These are phyloP conservation scores for Amphibalanus amphitrite DNA, from an alignment of 1,140 invertebrate genomes.

Conservation along the genomic window DNA sequence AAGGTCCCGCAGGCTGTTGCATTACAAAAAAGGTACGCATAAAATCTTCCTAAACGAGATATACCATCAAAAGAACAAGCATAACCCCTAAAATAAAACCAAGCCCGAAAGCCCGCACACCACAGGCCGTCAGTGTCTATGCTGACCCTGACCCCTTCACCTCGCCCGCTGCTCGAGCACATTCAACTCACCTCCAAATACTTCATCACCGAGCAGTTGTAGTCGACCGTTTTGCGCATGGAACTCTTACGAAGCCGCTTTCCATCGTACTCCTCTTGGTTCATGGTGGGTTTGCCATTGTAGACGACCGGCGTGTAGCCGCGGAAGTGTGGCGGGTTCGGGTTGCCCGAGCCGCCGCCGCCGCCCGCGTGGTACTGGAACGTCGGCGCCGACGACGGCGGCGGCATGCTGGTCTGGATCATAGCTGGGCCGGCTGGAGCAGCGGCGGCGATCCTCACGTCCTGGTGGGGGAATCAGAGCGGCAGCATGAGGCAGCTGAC, in stretches of 20 bases:
- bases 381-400: no score
- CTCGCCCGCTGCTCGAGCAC: constrained; percentile 22
- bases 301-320: not conserved
- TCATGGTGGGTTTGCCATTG: constrained; percentile 3
- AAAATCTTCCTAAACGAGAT: no score
- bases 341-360: not conserved
- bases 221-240: constrained; percentile 94
- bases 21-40: no score
- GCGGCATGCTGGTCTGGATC: not conserved
- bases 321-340: not conserved
- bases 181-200: constrained; percentile 47
- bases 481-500: no score
- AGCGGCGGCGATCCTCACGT: no score
- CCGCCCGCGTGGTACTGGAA: not conserved
- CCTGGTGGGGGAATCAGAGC: no score
- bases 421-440: not conserved
- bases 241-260: constrained; percentile 88
- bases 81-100: no score
- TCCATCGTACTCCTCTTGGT: constrained; percentile 63
- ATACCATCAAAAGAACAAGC: no score
- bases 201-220: constrained; percentile 89
- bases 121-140: no score
- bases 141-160: no score
- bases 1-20: no score
- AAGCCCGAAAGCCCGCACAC: no score